Evolutionary conservation across 2,113 vertebrate genomes (phyloP).

Genomic region (Nesoenas mayeri): DNA sequence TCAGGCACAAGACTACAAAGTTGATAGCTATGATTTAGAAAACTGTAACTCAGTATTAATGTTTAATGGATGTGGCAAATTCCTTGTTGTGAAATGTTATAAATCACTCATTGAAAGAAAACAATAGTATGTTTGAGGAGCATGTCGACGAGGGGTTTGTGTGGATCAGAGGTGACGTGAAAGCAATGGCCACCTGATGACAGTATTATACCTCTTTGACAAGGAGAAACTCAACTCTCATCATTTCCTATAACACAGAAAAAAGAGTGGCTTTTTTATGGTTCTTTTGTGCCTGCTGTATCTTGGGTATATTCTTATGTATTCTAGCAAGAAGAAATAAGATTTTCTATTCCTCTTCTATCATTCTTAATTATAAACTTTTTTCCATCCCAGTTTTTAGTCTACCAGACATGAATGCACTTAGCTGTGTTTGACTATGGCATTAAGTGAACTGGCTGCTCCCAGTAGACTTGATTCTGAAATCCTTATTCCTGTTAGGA

Average conservation of each 20-base stretch:
- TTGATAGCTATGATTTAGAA: constrained; percentile 38
- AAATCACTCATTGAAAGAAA: constrained; percentile 52
- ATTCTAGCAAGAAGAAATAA: constrained; percentile 31
- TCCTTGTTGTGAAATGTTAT: constrained; percentile 47
- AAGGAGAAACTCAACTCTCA: constrained; percentile 6
- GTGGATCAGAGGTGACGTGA: constrained; percentile 41
- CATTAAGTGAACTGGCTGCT: background rate
- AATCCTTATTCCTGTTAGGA: constrained; percentile 3
- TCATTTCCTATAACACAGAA: background rate
- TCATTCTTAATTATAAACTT: constrained; percentile 43
- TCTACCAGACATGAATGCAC: background rate
- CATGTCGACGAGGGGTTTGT: background rate
- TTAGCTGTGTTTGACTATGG: background rate
- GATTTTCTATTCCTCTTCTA: constrained; percentile 36
- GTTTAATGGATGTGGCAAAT: constrained; percentile 56
- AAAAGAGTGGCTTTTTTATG: background rate
- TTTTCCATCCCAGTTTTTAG: constrained; percentile 32
- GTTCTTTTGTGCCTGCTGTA: background rate
- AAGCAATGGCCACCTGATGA: constrained; percentile 51
- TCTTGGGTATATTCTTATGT: constrained; percentile 40
- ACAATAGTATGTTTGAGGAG: constrained; percentile 49
- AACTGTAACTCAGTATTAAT: constrained; percentile 48
- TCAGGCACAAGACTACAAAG: constrained; percentile 27
- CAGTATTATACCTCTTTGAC: constrained; percentile 12
- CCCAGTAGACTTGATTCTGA: constrained; percentile 15